These are phyloP conservation scores for Trinectes maculatus DNA, from an alignment of 2,113 vertebrate genomes.

Conservation along the genomic window DNA sequence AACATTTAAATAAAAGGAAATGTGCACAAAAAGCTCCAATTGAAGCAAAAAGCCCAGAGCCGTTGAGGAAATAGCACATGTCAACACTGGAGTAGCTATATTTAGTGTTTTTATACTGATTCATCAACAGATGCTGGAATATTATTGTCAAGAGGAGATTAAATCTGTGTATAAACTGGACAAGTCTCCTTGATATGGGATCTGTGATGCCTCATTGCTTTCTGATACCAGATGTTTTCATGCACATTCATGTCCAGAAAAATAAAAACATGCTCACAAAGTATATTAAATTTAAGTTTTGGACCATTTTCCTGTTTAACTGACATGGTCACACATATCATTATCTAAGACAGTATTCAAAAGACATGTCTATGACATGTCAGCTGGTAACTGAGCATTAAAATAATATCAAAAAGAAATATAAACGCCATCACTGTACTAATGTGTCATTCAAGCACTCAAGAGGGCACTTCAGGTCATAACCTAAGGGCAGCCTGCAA, in stretches of 20 bases:
- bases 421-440: neutral
- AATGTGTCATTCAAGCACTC: conserved; percentile 24
- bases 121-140: conserved; percentile 6
- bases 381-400: neutral
- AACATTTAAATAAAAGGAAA: neutral
- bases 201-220: conserved; percentile 1
- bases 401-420: neutral
- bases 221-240: conserved; percentile 2
- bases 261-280: neutral
- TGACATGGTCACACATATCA: too few relatives aligned
- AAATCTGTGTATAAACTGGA: conserved; percentile 17
- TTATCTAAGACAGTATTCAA: neutral
- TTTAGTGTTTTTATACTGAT: neutral
- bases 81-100: neutral
- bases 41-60: neutral
- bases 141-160: conserved; percentile 9
- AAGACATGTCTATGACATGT: too few relatives aligned
- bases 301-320: too few relatives aligned
- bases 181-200: neutral
- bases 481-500: conserved; percentile 13
- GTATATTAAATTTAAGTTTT: too few relatives aligned
- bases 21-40: conserved; percentile 4
- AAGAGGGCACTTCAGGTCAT: conserved; percentile 36
- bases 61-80: conserved; percentile 1
- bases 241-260: conserved; percentile 1